These are phyloP conservation scores for Chiloscyllium plagiosum DNA, from an alignment of 2,113 vertebrate genomes.

Conservation along the genomic window DNA sequence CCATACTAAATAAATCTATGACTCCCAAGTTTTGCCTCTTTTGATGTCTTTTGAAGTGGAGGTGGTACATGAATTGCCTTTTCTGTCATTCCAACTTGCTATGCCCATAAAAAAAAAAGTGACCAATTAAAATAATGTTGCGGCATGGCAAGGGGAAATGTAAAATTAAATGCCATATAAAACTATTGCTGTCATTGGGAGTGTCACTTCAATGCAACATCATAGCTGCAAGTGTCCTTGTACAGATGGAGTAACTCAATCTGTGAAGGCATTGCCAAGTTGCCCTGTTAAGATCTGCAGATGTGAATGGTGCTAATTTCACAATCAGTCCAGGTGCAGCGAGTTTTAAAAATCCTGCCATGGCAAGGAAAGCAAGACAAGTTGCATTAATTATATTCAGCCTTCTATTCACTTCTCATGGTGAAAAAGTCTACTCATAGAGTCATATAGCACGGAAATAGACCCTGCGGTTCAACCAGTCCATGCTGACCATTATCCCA, in stretches of 20 bases:
- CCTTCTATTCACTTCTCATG: background rate
- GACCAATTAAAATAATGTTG: background rate
- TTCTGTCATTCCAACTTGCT: no score
- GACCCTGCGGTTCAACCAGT: no score
- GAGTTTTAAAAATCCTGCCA: background rate
- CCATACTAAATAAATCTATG: no score
- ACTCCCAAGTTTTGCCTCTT: background rate
- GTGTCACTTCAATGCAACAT: background rate
- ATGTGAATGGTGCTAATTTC: background rate
- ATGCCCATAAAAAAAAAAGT: no score
- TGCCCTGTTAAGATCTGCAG: background rate
- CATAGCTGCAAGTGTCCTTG: background rate
- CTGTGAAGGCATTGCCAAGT: background rate
- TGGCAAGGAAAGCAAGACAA: background rate
- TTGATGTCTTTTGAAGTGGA: background rate
- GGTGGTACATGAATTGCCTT: background rate
- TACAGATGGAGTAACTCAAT: background rate
- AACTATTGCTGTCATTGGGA: background rate
- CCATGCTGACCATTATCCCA: no score
- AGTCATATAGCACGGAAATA: no score
- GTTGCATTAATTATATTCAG: background rate
- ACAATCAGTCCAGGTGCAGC: background rate
- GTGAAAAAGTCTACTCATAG: no score
- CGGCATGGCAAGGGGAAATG: background rate
- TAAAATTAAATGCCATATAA: background rate